phyloP scores from a whole-genome alignment of 2,888 invertebrate species.

The Mythimna lalbum region DNA sequence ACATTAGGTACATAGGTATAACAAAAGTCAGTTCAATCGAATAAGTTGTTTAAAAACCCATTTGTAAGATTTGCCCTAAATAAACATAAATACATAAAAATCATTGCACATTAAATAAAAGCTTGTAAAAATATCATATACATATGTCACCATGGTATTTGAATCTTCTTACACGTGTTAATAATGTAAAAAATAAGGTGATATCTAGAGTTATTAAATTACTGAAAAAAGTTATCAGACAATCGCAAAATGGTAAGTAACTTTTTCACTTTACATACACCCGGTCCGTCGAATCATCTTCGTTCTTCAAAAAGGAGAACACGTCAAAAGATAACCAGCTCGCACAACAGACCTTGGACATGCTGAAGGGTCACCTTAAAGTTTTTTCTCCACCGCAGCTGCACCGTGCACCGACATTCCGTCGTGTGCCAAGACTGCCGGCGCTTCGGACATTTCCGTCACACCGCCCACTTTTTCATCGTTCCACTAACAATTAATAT shows the following conservation, averaged over 20 bases:
- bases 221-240: too few relatives aligned
- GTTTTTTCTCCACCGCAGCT: conserved; percentile 58
- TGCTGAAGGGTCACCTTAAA: conserved; percentile 51
- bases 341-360: conserved; percentile 33
- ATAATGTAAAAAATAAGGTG: too few relatives aligned
- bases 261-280: background rate
- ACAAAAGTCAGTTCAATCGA: too few relatives aligned
- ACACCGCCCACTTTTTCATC: conserved; percentile 59
- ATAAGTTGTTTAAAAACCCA: too few relatives aligned
- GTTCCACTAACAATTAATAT: conserved; percentile 78
- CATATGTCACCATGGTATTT: too few relatives aligned
- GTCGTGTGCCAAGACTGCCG: conserved; percentile 75
- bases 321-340: conserved; percentile 9
- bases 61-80: too few relatives aligned
- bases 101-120: too few relatives aligned
- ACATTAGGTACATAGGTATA: too few relatives aligned
- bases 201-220: too few relatives aligned
- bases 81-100: too few relatives aligned
- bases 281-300: background rate
- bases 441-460: conserved; percentile 76
- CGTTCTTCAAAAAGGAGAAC: background rate
- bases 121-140: too few relatives aligned
- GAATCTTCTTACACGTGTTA: too few relatives aligned
- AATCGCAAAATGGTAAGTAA: background rate
- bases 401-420: conserved; percentile 73